Percentiles rank a stretch among this genome's conserved stretches.
These are phyloP conservation scores for Cephus nigrinus DNA, from an alignment of 2,888 invertebrate species.

Conservation along the genomic window DNA sequence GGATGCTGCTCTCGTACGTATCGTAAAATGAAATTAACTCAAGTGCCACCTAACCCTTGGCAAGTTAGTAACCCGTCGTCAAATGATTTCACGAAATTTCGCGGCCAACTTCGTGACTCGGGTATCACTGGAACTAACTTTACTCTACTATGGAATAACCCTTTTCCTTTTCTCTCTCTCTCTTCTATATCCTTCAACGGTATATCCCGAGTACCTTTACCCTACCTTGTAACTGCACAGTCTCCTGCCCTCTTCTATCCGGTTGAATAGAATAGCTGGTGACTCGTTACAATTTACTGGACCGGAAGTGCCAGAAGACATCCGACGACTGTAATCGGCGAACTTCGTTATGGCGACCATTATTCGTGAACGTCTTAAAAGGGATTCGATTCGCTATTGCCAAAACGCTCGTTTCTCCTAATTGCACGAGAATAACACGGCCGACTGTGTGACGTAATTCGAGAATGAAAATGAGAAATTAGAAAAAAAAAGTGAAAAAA, in stretches of 20 bases:
- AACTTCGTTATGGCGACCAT: neutral
- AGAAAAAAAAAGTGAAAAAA: neutral
- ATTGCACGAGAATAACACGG: neutral
- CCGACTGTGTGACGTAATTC: neutral
- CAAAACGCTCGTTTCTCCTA: neutral
- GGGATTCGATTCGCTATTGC: neutral
- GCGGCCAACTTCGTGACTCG: neutral
- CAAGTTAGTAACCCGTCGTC: neutral
- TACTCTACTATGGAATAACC: neutral
- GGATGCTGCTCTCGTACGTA: conserved; percentile 1
- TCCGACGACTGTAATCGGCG: neutral
- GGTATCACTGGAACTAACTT: neutral
- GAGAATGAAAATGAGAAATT: neutral
- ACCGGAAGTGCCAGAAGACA: neutral
- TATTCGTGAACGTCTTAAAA: neutral
- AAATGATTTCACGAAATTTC: neutral
- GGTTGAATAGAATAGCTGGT: neutral
- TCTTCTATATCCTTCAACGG: neutral
- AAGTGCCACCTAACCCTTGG: neutral
- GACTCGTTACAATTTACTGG: neutral
- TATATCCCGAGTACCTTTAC: neutral
- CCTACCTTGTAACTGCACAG: neutral
- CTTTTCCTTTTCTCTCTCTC: neutral
- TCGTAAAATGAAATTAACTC: conserved; percentile 4
- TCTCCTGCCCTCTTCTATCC: neutral